These are phyloP conservation scores for Poeciliopsis infans DNA, from an alignment of 2,797 vertebrate genomes.

Conservation along the genomic window DNA sequence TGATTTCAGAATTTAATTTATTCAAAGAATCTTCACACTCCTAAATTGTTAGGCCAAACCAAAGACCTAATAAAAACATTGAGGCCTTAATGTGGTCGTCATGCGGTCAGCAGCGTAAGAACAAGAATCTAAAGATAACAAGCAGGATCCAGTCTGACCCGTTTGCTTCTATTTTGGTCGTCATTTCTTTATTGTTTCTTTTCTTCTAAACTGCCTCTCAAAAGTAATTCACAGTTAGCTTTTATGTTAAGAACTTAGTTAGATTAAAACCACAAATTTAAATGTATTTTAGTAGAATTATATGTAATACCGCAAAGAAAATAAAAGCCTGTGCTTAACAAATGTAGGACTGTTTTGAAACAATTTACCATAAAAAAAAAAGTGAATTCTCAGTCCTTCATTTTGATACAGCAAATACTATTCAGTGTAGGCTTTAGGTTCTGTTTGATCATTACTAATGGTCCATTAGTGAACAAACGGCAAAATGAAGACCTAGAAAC, in stretches of 20 bases:
- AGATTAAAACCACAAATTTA: background rate
- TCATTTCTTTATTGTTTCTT: slow-evolving; percentile 47
- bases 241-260: background rate
- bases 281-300: background rate
- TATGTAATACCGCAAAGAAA: background rate
- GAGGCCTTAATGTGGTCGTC: slow-evolving; percentile 23
- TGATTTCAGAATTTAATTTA: background rate
- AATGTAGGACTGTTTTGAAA: background rate
- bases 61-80: background rate
- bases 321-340: background rate
- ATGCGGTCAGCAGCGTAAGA: slow-evolving; percentile 36
- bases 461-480: background rate
- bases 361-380: background rate
- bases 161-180: slow-evolving; percentile 37
- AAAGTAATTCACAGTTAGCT: background rate
- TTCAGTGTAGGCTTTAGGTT: background rate
- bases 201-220: background rate
- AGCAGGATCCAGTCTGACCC: slow-evolving; percentile 46
- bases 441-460: too few relatives aligned
- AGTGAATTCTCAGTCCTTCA: background rate
- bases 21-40: background rate
- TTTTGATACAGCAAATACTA: background rate
- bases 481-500: background rate
- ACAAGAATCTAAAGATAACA: slow-evolving; percentile 49
- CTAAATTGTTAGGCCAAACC: background rate